phyloP scores from a whole-genome alignment of 1,140 invertebrate genomes.

The Zaprionus vittiger region DNA sequence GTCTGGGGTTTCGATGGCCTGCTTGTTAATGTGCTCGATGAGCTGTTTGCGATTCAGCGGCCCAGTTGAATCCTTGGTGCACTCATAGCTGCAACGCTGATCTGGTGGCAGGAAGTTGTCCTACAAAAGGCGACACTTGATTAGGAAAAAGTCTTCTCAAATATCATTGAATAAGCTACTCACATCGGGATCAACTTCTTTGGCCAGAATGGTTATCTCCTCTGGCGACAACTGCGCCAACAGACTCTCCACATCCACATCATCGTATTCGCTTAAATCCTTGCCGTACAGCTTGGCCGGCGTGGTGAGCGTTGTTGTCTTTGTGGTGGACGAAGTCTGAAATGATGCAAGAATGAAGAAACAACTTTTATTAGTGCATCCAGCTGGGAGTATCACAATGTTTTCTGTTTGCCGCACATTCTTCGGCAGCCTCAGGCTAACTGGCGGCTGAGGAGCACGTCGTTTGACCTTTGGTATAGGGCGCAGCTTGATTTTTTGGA shows the following conservation, averaged over 20 bases:
- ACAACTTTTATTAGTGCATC: slow-evolving; percentile 14
- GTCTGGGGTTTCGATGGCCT: slow-evolving; percentile 98
- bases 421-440: slow-evolving; percentile 57
- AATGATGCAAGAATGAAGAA: slow-evolving; percentile 79
- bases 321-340: slow-evolving; percentile 93
- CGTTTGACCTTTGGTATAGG: slow-evolving; percentile 79
- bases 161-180: slow-evolving; percentile 84
- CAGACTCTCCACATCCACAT: slow-evolving; percentile 98
- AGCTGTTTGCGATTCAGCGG: slow-evolving; percentile 98
- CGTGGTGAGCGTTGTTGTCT: slow-evolving; percentile 94
- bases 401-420: slow-evolving; percentile 48
- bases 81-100: slow-evolving; percentile 97
- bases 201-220: slow-evolving; percentile 98
- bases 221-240: slow-evolving; percentile 96
- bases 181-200: slow-evolving; percentile 99
- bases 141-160: no score
- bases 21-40: slow-evolving; percentile 98
- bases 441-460: slow-evolving; percentile 68
- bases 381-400: slow-evolving; percentile 8
- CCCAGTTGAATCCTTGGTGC: slow-evolving; percentile 97
- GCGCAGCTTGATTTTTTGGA: slow-evolving; percentile 75
- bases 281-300: slow-evolving; percentile 95
- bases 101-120: slow-evolving; percentile 98
- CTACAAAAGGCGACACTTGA: slow-evolving; percentile 86
- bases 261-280: slow-evolving; percentile 96